These are phyloP conservation scores for Enhydra lutris DNA, from an alignment of 2,113 vertebrate species.

Conservation along the genomic window DNA sequence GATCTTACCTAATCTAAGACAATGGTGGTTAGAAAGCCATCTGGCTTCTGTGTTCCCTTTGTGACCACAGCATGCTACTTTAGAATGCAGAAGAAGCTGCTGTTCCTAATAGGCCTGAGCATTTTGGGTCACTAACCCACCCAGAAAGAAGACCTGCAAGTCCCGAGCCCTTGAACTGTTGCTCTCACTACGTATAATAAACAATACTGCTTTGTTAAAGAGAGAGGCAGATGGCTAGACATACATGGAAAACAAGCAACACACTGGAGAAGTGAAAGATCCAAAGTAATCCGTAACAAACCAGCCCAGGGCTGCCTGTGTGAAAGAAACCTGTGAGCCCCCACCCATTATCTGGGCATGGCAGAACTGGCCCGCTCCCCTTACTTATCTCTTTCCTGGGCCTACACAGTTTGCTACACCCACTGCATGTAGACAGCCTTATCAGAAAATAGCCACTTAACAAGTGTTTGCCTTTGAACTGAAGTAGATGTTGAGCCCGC, in stretches of 20 bases:
- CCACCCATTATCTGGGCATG: constrained; percentile 55
- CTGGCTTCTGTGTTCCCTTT: background rate
- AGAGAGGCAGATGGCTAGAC: background rate
- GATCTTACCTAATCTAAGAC: background rate
- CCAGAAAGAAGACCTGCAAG: constrained; percentile 7
- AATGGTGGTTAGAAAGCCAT: background rate
- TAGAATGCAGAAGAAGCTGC: background rate
- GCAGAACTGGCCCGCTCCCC: constrained; percentile 31
- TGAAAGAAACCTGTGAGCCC: background rate
- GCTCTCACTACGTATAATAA: background rate
- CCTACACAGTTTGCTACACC: constrained; percentile 43
- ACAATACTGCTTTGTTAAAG: background rate
- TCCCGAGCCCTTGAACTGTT: background rate
- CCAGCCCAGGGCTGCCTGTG: background rate
- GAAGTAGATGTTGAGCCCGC: constrained; percentile 45
- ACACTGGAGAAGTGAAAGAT: background rate
- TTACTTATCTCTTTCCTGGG: constrained; percentile 55
- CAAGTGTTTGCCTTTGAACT: constrained; percentile 54
- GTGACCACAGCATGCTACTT: background rate
- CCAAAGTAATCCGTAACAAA: background rate
- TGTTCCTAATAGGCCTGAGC: background rate
- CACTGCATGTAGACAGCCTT: constrained; percentile 45
- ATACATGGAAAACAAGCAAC: background rate
- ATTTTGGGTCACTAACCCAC: background rate
- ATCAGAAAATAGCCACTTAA: constrained; percentile 64